Evolutionary conservation across 2,888 invertebrate species (phyloP), one percentile per base, ranked within the genome.

Genomic region (Mechanitis mazaeus): DNA sequence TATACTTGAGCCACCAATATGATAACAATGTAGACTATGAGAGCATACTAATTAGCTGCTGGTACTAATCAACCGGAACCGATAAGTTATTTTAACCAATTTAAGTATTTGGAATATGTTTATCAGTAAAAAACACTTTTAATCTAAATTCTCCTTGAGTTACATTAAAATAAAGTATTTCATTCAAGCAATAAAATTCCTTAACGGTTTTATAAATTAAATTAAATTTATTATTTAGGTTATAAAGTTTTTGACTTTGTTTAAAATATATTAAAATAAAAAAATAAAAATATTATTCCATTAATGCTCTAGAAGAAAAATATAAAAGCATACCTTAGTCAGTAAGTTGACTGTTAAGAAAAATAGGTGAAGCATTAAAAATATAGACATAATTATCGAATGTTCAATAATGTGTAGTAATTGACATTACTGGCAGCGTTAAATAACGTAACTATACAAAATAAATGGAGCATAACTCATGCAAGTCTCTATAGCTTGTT

Each of bases 81-180:
- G 63, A 63, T 63, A 56, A 63, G 56, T 59, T 63, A 63, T 56
- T 33, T 59, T 45, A 60, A 63, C 59, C 63, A 47, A 59, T 63
- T 56, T 59, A 54, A 50, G 28, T 50, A 50, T 31, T 9, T 31
- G 28, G 31, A 31, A 50, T 50, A n/a, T 31, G 28, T 20, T 50
- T 50, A 50, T 50, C 50, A 31, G 11, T 42, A 42, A 42, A 42
- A 11, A 3, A 11, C 6, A 42, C 1, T 42, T 42, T 42, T 11
- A 42, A 9, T 11, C 1, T 1, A 42, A 42, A 42, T 42, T 7
- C 2, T 9, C 42, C 42, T 42, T 42, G 9, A 1, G 11, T 2
- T 42, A 9, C 6, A 42, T 3, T 42, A 42, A 42, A 42, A 1
- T 42, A 42, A 9, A 42, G 9, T 42, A 9, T 42, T 9, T 42